phyloP scores from a whole-genome alignment of 2,888 invertebrate species.

The Leucophenga maculata region DNA sequence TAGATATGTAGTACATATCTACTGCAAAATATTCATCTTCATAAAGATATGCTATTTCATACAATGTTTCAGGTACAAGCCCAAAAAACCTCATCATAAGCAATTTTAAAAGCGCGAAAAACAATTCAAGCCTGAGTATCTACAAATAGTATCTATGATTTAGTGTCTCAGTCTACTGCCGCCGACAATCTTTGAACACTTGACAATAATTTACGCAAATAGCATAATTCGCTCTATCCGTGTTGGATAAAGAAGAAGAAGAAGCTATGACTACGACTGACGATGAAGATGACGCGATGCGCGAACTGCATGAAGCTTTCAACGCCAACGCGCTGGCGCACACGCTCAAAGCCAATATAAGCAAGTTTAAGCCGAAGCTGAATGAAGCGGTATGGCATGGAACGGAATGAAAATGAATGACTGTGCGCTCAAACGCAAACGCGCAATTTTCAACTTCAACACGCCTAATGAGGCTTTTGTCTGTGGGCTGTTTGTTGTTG shows the following conservation, averaged over 20 bases:
- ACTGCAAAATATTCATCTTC: too few species aligned
- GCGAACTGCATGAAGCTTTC: constrained; percentile 61
- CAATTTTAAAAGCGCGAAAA: not conserved
- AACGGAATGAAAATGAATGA: constrained; percentile 25
- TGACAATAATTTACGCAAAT: constrained; percentile 66
- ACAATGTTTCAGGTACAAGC: not conserved
- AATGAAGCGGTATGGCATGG: constrained; percentile 36
- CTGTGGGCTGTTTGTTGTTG: constrained; percentile 43
- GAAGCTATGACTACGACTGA: constrained; percentile 22
- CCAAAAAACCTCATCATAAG: not conserved
- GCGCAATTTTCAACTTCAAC: constrained; percentile 24
- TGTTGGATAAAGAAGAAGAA: constrained; percentile 36
- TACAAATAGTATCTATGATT: constrained; percentile 52
- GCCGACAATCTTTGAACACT: constrained; percentile 41
- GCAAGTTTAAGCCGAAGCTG: constrained; percentile 29
- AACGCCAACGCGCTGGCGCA: constrained; percentile 55
- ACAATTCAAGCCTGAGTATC: constrained; percentile 18
- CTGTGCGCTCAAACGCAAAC: constrained; percentile 27
- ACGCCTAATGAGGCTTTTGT: constrained; percentile 62
- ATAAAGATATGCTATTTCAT: too few species aligned
- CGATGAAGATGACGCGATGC: constrained; percentile 53
- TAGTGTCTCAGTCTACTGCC: constrained; percentile 39
- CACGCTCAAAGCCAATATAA: constrained; percentile 54
- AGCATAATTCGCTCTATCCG: constrained; percentile 55
- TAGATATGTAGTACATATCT: too few species aligned